Conservation (phyloP, 2,888 invertebrate species). For the Noctuana brunneofusca region DNA sequence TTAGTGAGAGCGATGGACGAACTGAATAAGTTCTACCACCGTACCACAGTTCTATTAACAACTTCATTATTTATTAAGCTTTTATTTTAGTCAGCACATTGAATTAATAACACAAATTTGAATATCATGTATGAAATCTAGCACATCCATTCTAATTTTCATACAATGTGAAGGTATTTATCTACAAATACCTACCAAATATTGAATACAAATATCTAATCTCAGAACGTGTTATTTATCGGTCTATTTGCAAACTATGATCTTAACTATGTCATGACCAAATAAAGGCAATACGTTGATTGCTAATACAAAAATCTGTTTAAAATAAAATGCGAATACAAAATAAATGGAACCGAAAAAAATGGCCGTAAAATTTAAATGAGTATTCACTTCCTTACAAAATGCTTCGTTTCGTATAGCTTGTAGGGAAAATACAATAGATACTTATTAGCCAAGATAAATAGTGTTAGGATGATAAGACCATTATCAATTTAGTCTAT, state of each 20-base stretch:
- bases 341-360: not conserved
- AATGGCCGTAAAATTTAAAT: not conserved
- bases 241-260: conserved; percentile 18
- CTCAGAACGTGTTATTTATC: conserved; percentile 19
- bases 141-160: not conserved
- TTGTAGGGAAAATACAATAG: too few species aligned
- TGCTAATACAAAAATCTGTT: conserved; percentile 13
- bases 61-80: not conserved
- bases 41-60: too few species aligned
- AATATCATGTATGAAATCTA: not conserved
- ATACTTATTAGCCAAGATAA: too few species aligned
- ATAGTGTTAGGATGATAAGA: too few species aligned
- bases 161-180: not conserved
- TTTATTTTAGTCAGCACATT: not conserved
- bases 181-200: conserved; percentile 1
- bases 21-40: too few species aligned
- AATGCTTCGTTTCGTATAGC: not conserved
- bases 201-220: conserved; percentile 12
- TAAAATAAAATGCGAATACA: conserved; percentile 4
- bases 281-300: conserved; percentile 16
- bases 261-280: conserved; percentile 23
- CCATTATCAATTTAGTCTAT: too few species aligned
- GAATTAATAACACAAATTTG: not conserved
- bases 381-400: not conserved
- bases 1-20: too few species aligned